Conservation (phyloP, 2,888 invertebrate genomes). For the Phyllotreta cruciferae region DNA sequence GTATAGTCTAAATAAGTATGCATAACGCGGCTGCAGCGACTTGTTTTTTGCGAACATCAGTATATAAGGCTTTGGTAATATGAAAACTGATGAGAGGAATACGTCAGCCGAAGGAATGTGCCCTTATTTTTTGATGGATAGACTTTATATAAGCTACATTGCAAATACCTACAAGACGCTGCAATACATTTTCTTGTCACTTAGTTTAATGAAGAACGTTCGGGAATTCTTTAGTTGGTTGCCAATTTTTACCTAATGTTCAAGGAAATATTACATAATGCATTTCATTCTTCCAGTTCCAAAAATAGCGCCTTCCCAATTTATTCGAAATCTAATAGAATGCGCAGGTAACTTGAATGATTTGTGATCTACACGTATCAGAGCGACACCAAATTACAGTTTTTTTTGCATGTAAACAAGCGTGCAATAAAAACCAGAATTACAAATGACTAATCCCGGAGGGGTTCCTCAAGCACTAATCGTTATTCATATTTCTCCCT, state of each 20-base stretch:
- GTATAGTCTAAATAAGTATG: no score
- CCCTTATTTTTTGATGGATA: conserved; percentile 9
- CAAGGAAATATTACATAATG: no score
- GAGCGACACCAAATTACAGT: not conserved
- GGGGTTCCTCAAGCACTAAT: conserved; percentile 8
- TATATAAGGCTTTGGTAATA: not conserved
- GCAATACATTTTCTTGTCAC: conserved; percentile 11
- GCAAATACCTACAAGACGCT: conserved; percentile 4
- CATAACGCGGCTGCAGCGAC: no score
- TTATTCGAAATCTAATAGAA: no score
- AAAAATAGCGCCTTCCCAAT: no score
- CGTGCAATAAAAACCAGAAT: conserved; percentile 9
- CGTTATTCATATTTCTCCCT: conserved; percentile 16
- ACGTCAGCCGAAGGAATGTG: not conserved
- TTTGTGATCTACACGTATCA: no score
- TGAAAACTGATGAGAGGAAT: not conserved
- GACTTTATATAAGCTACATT: conserved; percentile 12
- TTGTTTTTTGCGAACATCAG: no score
- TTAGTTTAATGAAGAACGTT: conserved; percentile 11
- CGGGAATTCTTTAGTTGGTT: not conserved
- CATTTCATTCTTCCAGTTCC: no score
- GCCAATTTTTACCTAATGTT: conserved; percentile 1
- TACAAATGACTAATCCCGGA: conserved; percentile 4
- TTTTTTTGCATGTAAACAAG: conserved; percentile 10
- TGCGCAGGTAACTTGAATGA: no score